Percentiles rank a stretch among this genome's conserved stretches.
Conservation (phyloP, 2,113 vertebrate species). For the Actinemys pallida region DNA sequence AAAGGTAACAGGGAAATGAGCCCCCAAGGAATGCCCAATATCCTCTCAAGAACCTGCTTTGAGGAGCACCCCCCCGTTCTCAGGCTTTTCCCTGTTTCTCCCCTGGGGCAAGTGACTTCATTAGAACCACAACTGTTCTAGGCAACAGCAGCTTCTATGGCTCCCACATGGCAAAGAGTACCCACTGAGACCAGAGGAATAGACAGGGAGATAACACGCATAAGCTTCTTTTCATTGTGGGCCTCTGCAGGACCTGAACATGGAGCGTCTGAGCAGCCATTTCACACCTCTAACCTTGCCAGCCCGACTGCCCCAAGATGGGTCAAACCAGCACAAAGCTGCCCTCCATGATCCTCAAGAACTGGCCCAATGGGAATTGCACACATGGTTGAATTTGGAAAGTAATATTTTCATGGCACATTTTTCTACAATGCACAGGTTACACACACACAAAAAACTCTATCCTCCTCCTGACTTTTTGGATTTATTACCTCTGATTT, state of each 20-base stretch:
- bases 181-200: not conserved
- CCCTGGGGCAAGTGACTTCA: not conserved
- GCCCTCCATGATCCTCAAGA: not conserved
- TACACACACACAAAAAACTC: not conserved
- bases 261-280: not conserved
- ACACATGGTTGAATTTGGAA: constrained; percentile 19
- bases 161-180: fast-evolving
- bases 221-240: not conserved
- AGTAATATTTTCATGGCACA: not conserved
- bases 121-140: not conserved
- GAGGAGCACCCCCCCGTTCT: not conserved
- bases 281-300: constrained; percentile 30
- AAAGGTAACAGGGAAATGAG: not conserved
- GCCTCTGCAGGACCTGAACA: not conserved
- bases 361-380: not conserved
- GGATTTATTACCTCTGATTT: not conserved
- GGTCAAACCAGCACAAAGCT: constrained; percentile 20
- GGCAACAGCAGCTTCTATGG: not conserved
- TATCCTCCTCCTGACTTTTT: not conserved
- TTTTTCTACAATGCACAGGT: not conserved
- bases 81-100: not conserved
- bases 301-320: not conserved
- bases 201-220: constrained; percentile 2
- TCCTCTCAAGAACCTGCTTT: not conserved
- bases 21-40: not conserved